Conservation (phyloP, 2,113 vertebrate species). For the Chunga burmeisteri region DNA sequence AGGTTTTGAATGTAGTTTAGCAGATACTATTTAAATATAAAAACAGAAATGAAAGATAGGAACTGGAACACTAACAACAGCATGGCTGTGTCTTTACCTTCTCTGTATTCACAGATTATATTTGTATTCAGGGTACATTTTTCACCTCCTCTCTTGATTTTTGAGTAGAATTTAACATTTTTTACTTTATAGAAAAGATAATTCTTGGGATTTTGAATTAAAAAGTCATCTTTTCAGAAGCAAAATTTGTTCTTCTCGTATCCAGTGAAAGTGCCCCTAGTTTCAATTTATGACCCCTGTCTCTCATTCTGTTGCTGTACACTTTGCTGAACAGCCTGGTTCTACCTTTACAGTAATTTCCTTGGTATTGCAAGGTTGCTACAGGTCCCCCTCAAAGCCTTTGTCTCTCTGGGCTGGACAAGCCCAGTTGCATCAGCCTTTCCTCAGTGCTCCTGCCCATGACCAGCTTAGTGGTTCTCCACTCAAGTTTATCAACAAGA, state of each 20-base stretch:
- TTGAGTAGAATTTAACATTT: neutral
- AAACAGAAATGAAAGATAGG: neutral
- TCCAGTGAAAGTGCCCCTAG: neutral
- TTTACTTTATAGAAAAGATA: neutral
- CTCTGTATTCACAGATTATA: neutral
- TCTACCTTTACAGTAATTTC: neutral
- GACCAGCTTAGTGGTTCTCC: neutral
- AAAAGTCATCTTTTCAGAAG: neutral
- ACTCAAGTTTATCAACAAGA: neutral
- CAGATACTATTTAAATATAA: neutral
- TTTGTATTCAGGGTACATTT: neutral
- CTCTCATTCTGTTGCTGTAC: neutral
- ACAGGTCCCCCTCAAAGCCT: neutral
- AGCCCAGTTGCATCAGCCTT: neutral
- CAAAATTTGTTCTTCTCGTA: neutral
- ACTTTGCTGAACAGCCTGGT: neutral
- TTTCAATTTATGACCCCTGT: neutral
- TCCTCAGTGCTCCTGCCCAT: neutral
- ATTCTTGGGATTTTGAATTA: neutral
- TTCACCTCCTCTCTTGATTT: neutral
- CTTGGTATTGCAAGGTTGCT: neutral
- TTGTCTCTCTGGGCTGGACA: neutral
- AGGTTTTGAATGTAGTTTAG: neutral
- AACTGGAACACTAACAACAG: neutral
- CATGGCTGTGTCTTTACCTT: too few species aligned